A percentile compares a stretch with the other conserved stretches of the same genome.
Evolutionary conservation across 1,140 invertebrate genomes (phyloP).

Genomic region (Nebria ingens): DNA sequence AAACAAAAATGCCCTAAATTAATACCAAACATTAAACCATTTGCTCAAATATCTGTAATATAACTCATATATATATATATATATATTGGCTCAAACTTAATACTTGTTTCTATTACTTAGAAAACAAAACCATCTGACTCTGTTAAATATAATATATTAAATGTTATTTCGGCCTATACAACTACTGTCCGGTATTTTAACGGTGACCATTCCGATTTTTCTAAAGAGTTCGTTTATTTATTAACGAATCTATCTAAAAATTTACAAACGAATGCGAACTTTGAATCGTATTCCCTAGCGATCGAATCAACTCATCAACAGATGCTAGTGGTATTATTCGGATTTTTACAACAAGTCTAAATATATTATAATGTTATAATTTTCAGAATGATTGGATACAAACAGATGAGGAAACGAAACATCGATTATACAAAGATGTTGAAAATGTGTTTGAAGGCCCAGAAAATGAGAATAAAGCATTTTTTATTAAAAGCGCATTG

Average conservation of each 20-base stretch:
- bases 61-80: too few relatives aligned
- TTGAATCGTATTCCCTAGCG: not conserved
- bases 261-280: not conserved
- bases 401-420: not conserved
- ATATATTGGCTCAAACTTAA: conserved; percentile 8
- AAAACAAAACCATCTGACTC: not conserved
- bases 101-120: conserved; percentile 10
- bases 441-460: not conserved
- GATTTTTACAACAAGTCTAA: not conserved
- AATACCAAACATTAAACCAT: conserved; percentile 36
- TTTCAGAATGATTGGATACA: not conserved
- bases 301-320: not conserved
- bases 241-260: not conserved
- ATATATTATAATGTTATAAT: not conserved
- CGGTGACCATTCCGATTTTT: conserved; percentile 5
- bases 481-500: not conserved
- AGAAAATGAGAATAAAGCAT: not conserved
- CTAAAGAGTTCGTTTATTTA: not conserved
- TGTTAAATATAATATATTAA: conserved; percentile 10
- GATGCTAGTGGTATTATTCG: not conserved
- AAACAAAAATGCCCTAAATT: conserved; percentile 36
- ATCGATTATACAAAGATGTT: not conserved
- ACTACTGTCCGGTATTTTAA: not conserved
- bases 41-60: conserved; percentile 43
- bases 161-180: not conserved